Evolutionary conservation across 2,797 vertebrate species (phyloP), one percentile per base, ranked within the genome.

Genomic region (Coilia nasus): DNA sequence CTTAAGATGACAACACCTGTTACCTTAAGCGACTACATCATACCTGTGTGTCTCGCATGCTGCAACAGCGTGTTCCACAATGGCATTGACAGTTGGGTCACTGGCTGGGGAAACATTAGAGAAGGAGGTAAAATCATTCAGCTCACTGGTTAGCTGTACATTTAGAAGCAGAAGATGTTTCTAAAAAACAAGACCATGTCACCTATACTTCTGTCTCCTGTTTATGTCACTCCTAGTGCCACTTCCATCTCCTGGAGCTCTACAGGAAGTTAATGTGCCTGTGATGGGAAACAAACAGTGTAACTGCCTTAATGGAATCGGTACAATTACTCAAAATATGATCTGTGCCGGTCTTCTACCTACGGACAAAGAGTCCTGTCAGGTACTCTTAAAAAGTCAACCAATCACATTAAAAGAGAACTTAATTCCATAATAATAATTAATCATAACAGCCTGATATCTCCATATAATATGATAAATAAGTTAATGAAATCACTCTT

Each of bases 341-440:
- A 88, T 94, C 0, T 92, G 89, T 82, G 91, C 90, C 15, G 89
- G 80, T 9, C 87, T 90, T 0, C 0, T 35, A 1, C 11, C 80
- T 31, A 88, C 90, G 1, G 91, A 89, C 0, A 90, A 83, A 21
- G 92, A 92, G 25, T 82, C 90, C 60, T 93, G 92, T 64, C 88
- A 89, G 87, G 91, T 91, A 88, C 31, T 67, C 2, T 3, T 15
- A 84, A 14, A 17, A 12, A 62, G 12, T 11, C 17, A 44, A 17
- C 46, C 47, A 17, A 14, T 14, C 35, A 41, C 35, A 41, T 41
- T 41, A 41, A 41, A 41, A 41, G 35, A 41, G 35, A 41, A 80
- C 19, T 86, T 28, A 50, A 31, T 17, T 11, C 35, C 35, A 41
- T 41, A 41, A 41, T 41, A 5, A 41, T 41, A 5, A 41, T 41